Base-by-base conservation (phyloP, 2,113 vertebrate species). In the Symphodus melops region DNA sequence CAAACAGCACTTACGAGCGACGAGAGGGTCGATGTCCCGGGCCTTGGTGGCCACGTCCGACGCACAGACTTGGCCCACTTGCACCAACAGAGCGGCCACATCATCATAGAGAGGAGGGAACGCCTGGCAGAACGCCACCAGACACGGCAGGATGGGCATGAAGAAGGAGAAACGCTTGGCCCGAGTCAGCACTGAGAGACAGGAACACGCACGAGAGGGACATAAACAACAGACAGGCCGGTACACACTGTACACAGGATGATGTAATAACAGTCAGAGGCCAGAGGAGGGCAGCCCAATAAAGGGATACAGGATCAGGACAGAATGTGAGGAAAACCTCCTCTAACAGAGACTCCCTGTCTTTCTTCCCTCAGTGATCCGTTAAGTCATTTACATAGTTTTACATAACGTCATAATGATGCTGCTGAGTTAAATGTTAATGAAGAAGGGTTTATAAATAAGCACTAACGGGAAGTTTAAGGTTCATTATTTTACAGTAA, bases 61-160 rank as follows among this genome's bases (percentile, higher is more conserved):
- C 61, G 98, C 97, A 91, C 97, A 99, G 19, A 99, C 97, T 73
- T 99, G 98, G 17, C 97, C 98, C 68, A 97, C 95, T 55, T 99
- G 98, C 56, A 98, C 95, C n/a, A 99, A 91, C 73, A 99, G 92
- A 71, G 96, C 95, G 82, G 97, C 96, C 42, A 98, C 95, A 36
- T 99, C 98, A 36, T 99, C 98, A 9, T 99, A 99, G 0, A 99
- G 90, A 0, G 97, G 98, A 67, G 98, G 98, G 81, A 99, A 99
- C 21, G 97, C 97, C 93, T 97, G 96, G 86, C 98, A 99, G 93
- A 99, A 98, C 0, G 96, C 95, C 76, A 98, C 96, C 94, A 99
- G 87, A 86, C 98, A 99, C 0, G 98, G 96, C 89, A 99, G 92
- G 12, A 97, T 99, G 19, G 98, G 97, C 97, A 99, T 97, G 86